Conservation (phyloP, 2,113 vertebrate genomes). For the Bucco capensis region DNA sequence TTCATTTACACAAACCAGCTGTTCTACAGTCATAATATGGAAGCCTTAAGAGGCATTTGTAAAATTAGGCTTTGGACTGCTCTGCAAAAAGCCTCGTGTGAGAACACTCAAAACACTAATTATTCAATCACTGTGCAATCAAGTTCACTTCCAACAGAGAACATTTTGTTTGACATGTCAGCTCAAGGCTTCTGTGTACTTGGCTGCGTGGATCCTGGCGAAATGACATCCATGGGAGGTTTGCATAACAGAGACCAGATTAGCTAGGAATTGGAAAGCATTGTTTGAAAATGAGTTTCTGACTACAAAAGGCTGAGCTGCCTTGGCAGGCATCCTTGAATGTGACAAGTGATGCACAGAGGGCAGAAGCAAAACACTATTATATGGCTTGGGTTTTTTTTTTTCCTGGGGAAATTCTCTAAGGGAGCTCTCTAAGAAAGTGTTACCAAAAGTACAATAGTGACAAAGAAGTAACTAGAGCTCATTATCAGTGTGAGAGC, state of each 20-base stretch:
- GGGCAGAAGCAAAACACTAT: neutral
- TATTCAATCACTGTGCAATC: constrained; percentile 18
- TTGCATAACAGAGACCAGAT: constrained; percentile 18
- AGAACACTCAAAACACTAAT: neutral
- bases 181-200: constrained; percentile 45
- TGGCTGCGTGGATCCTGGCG: neutral
- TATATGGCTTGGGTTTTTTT: neutral
- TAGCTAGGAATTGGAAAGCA: constrained; percentile 7
- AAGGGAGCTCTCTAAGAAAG: neutral
- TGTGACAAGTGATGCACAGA: constrained; percentile 10
- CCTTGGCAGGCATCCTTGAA: constrained; percentile 13
- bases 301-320: constrained; percentile 36
- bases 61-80: constrained; percentile 15
- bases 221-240: constrained; percentile 23
- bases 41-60: neutral
- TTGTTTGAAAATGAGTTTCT: constrained; percentile 37
- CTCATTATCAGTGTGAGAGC: neutral
- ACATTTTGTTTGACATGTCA: constrained; percentile 16
- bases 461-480: neutral
- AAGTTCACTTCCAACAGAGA: constrained; percentile 6
- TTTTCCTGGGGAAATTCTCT: neutral
- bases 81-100: neutral
- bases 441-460: neutral
- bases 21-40: neutral
- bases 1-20: constrained; percentile 22